Base-by-base conservation (phyloP, 2,113 vertebrate genomes). In the Stercorarius parasiticus region DNA sequence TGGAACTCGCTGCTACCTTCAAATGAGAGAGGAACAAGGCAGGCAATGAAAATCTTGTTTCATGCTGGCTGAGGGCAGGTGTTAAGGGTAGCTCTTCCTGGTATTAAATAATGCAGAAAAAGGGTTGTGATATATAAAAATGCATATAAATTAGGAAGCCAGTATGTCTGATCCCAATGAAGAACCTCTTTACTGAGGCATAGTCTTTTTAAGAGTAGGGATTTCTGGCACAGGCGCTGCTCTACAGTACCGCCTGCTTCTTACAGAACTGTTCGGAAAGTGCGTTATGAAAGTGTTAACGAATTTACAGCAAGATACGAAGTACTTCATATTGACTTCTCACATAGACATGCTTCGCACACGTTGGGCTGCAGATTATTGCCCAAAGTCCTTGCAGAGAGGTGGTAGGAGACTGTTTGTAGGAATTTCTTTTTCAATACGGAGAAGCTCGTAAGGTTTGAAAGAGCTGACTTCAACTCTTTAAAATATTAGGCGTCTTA, bases 321-420 rank as follows among this genome's bases (percentile, higher is more conserved):
- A 50, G 15, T 29, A 13, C 32, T 77, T 43, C 1, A 7, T 29
- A 3, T 22, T 71, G 66, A 4, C 7, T 55, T 29, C 6, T 40
- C 27, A 1, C 0, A 4, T 1, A 23, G 40, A 3, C 10, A 1
- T 10, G 26, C 64, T 69, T 22, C 2, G 1, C 26, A 3, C 49
- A 30, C 22, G 11, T 2, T 5, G 22, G 53, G 36, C 79, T 66
- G 40, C 29, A 45, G 21, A 1, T 74, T 36, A 8, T 43, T 64
- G 12, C 26, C 32, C 26, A 2, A 9, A 13, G 36, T 26, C 53
- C 45, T 36, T 8, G 18, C 58, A 12, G 42, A 27, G 69, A 36
- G 36, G 3, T 23, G 70, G 14, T 15, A 29, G 50, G 49, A 74
- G 73, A n/a, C 6, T 32, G 1, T 53, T 55, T 40, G 52, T 30